These are phyloP conservation scores for Drosophila cracens DNA, from an alignment of 2,888 invertebrate genomes.

Conservation along the genomic window DNA sequence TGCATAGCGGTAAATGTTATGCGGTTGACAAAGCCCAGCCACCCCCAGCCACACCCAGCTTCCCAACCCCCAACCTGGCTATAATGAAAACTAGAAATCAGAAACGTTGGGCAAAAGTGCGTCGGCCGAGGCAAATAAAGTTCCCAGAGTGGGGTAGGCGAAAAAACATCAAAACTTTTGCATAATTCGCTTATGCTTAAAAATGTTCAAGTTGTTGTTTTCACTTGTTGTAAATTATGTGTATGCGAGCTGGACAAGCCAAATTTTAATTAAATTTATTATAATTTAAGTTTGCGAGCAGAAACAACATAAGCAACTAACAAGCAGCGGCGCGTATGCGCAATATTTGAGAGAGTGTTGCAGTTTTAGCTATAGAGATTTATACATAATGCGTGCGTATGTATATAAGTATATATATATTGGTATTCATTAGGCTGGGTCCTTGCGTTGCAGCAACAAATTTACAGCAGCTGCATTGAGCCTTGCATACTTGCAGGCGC, in stretches of 20 bases:
- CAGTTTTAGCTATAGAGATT: constrained; percentile 5
- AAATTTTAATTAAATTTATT: constrained; percentile 79
- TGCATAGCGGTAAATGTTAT: constrained; percentile 70
- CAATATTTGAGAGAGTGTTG: constrained; percentile 30
- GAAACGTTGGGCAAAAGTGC: constrained; percentile 60
- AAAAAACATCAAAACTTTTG: constrained; percentile 77
- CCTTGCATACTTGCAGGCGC: constrained; percentile 73
- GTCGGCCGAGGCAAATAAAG: constrained; percentile 30
- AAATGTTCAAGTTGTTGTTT: constrained; percentile 72
- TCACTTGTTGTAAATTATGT: constrained; percentile 53
- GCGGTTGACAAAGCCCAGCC: constrained; percentile 45
- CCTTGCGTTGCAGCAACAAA: constrained; percentile 57
- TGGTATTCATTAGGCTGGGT: constrained; percentile 29
- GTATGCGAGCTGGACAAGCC: constrained; percentile 19
- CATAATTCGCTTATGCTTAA: constrained; percentile 80
- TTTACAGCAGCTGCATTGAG: constrained; percentile 75
- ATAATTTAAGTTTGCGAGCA: constrained; percentile 61
- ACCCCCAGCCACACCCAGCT: not conserved
- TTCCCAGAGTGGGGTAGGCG: not conserved
- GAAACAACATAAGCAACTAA: constrained; percentile 20
- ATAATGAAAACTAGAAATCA: constrained; percentile 79
- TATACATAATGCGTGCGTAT: constrained; percentile 15
- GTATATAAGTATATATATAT: constrained; percentile 13
- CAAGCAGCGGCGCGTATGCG: constrained; percentile 37
- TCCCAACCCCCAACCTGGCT: constrained; percentile 5